Conservation (phyloP, 2,888 invertebrate species). For the Lathronympha strigana region DNA sequence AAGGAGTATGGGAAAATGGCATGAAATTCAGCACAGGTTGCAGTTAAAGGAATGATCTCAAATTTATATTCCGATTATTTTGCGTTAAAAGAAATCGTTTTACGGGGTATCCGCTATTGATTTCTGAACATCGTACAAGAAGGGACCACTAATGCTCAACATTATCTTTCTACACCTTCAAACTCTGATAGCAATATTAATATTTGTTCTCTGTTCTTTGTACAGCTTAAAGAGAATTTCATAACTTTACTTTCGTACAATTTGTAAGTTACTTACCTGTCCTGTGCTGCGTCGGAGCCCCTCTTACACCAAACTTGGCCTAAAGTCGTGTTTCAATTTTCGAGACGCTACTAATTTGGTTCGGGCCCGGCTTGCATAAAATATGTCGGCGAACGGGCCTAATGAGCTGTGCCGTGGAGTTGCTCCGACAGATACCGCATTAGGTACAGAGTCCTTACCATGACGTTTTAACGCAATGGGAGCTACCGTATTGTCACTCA, state of each 20-base stretch:
- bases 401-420: slow-evolving; percentile 28
- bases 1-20: too few relatives aligned
- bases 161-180: not conserved
- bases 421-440: not conserved
- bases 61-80: too few relatives aligned
- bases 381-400: slow-evolving; percentile 34
- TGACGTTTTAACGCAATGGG: too few relatives aligned
- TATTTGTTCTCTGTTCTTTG: not conserved
- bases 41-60: too few relatives aligned
- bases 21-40: too few relatives aligned
- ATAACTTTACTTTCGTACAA: not conserved
- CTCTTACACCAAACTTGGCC: slow-evolving; percentile 10
- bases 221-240: not conserved
- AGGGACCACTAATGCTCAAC: too few relatives aligned
- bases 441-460: not conserved
- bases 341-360: slow-evolving; percentile 44
- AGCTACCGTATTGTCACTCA: too few relatives aligned
- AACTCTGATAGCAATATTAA: not conserved
- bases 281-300: not conserved
- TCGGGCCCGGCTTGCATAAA: slow-evolving; percentile 28
- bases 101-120: too few relatives aligned
- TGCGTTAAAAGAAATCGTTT: too few relatives aligned
- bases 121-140: too few relatives aligned
- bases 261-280: slow-evolving; percentile 10
- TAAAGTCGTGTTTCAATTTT: slow-evolving; percentile 42